Evolutionary conservation across 2,888 invertebrate species (phyloP), one percentile per base, ranked within the genome.

Genomic region (Muschampia plurimacula): DNA sequence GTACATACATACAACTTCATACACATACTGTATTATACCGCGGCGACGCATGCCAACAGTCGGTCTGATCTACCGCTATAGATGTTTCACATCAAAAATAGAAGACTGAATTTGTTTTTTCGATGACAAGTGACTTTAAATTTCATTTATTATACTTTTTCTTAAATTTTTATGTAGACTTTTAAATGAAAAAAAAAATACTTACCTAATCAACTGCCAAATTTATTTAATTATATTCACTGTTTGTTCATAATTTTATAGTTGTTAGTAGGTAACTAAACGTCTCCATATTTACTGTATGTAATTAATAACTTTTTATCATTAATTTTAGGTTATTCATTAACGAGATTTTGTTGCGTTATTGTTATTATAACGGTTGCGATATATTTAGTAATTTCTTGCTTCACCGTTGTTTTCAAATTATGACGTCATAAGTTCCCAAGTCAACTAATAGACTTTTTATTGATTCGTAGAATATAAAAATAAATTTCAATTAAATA

Each of bases 341-440:
- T 69, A 73, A 69, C 22, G 5, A 74, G 60, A 41, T 55, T 76
- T 74, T 76, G 72, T 77, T 77, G 52, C 67, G 68, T 77, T 77
- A 74, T 72, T 5, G 57, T 28, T 57, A 28, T 57, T 15, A 5
- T 75, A 55, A 70, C n/a, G 52, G n/a, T 10, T 46, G 65, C 36
- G 46, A n/a, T 10, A 15, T 66, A 55, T 72, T 62, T 62, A 63
- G 60, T 72, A 67, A 63, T 46, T 46, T 72, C 62, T 62, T 49
- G 49, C 5, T n/a, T 52, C 10, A 44, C 39, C 39, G 7, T 39
- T 44, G 44, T 44, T 0, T 10, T 44, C 1, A 39, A 39, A 39
- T 39, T 39, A 39, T 39, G 39, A 39, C 4, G 7, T 39, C 39
- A 39, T 39, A 39, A 39, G 22, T 22, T 22, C 22, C 22, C 22